Base-by-base conservation (phyloP, 2,797 vertebrate genomes). In the Otolemur crassicaudatus region DNA sequence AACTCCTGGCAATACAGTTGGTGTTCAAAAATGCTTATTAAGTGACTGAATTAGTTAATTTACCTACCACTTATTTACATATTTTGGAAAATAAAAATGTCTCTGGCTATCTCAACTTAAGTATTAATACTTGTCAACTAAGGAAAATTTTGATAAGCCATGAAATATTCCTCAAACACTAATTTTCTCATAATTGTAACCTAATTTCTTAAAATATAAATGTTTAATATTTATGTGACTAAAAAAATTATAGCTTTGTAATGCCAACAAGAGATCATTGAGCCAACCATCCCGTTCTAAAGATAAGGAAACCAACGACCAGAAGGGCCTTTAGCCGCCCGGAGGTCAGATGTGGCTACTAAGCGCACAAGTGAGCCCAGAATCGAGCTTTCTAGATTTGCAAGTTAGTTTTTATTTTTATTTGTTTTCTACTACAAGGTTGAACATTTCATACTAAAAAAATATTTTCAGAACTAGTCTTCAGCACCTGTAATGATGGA, bases 181-280 rank as follows among this genome's bases (percentile, higher is more conserved):
- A 85, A 96, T 67, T 92, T 9, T 73, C 25, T 94, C 46, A 93
- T 60, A 79, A 19, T 87, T 69, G 34, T 14, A 63, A 77, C 88
- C 3, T 53, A 92, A 72, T 12, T 43, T 94, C 58, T 80, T 80
- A 91, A 94, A 82, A 88, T 16, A 73, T 12, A 80, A 13, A 87
- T 16, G 4, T 69, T 83, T 58, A 82, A n/a, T 75, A 34, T n/a
- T 12, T 5, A 7, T 67, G 22, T 40, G 77, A 75, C 79, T 72
- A 4, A 61, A 92, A 90, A 87, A 37, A 27, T 20, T 37, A 87
- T 31, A 84, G 34, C 8, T 72, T n/a, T 43, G 37, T 25, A 87
- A 43, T 84, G 4, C 22, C 72, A 17, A 9, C 60, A 72, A 37
- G 37, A 87, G 60, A 37, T 43, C 69, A 90, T 37, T 70, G 43